A percentile compares a stretch with the other conserved stretches of the same genome.
Evolutionary conservation across 2,113 vertebrate genomes (phyloP).

Genomic region (Fulmarus glacialis): DNA sequence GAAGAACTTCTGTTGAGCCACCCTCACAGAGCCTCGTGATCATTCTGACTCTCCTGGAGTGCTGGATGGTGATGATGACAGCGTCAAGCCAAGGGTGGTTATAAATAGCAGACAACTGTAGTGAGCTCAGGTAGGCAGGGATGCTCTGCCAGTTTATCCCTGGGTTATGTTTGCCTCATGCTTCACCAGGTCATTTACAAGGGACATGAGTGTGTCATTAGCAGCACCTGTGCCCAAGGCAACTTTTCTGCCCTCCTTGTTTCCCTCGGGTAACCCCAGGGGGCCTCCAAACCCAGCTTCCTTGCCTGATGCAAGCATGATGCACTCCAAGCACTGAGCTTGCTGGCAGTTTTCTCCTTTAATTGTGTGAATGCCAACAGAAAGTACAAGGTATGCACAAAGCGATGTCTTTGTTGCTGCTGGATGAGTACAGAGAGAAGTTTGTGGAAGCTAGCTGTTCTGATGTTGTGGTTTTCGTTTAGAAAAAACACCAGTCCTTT

Average conservation of each 20-base stretch:
- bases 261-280: neutral
- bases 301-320: neutral
- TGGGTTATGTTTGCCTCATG: neutral
- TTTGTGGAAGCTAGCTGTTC: neutral
- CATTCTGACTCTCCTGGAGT: neutral
- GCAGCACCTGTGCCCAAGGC: neutral
- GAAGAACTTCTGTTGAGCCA: neutral
- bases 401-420: neutral
- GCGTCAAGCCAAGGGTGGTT: neutral
- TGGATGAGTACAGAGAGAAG: neutral
- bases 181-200: neutral
- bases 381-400: neutral
- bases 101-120: neutral
- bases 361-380: neutral
- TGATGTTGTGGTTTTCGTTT: neutral
- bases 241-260: neutral
- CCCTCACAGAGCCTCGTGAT: neutral
- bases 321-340: neutral
- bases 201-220: rapidly evolving
- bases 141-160: neutral
- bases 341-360: neutral
- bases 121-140: neutral
- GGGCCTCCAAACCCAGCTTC: neutral
- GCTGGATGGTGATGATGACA: neutral
- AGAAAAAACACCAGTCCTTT: neutral